A percentile compares a stretch with the other conserved stretches of the same genome.
Evolutionary conservation across 1,140 invertebrate species (phyloP).

Genomic region (Thaumatotibia leucotreta): DNA sequence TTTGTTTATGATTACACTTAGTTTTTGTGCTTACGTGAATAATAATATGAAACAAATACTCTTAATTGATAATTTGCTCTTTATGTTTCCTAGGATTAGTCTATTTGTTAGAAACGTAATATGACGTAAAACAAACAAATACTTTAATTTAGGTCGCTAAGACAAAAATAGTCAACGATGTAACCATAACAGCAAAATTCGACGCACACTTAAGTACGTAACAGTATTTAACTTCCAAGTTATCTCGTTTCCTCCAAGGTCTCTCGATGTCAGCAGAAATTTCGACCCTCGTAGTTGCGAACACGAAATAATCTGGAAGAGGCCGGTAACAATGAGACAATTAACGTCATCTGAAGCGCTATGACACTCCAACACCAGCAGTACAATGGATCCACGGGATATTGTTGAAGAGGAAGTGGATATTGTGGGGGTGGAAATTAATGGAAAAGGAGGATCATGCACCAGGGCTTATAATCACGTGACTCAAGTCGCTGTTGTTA

Average conservation of each 20-base stretch:
- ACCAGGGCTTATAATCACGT: too few species aligned
- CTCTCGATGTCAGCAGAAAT: slow-evolving; percentile 23
- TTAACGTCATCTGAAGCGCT: slow-evolving; percentile 22
- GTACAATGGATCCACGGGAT: slow-evolving; percentile 30
- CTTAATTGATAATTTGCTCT: too few species aligned
- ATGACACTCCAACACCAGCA: slow-evolving; percentile 26
- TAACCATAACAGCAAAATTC: not conserved
- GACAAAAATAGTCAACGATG: not conserved
- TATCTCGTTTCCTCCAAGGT: slow-evolving; percentile 12
- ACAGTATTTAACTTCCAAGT: slow-evolving; percentile 16
- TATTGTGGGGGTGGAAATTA: not conserved
- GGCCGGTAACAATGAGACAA: slow-evolving; percentile 27
- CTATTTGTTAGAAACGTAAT: too few species aligned
- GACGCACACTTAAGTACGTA: not conserved
- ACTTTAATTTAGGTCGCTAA: too few species aligned
- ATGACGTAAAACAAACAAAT: too few species aligned
- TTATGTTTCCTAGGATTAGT: too few species aligned
- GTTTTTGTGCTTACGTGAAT: too few species aligned
- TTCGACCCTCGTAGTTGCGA: slow-evolving; percentile 6
- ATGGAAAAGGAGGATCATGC: not conserved
- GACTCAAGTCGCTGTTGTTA: too few species aligned
- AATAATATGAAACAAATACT: too few species aligned
- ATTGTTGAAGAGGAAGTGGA: slow-evolving; percentile 24
- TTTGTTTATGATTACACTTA: too few species aligned
- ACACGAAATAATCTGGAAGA: slow-evolving; percentile 22